These are phyloP conservation scores for Pectinophora gossypiella DNA, from an alignment of 1,140 invertebrate species.

Conservation along the genomic window DNA sequence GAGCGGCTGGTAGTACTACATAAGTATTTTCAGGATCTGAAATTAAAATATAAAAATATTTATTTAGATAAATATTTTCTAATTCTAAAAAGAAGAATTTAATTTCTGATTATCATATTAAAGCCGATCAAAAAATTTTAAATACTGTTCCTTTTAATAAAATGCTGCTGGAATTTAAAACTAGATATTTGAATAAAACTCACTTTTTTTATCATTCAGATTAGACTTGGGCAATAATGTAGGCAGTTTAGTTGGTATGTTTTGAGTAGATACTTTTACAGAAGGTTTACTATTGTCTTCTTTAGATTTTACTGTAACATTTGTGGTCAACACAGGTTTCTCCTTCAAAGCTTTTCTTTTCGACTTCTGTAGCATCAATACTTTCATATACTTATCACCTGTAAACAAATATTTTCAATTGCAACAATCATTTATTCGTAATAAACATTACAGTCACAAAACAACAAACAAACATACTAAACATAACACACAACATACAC, in stretches of 20 bases:
- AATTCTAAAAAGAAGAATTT: too few relatives aligned
- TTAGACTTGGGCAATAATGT: conserved; percentile 44
- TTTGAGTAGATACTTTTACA: conserved; percentile 11
- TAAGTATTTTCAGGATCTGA: conserved; percentile 58
- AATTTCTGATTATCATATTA: too few relatives aligned
- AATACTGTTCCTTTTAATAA: too few relatives aligned
- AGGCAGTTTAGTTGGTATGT: conserved; percentile 37
- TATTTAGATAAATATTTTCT: conserved; percentile 4
- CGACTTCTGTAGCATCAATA: conserved; percentile 46
- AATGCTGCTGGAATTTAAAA: too few relatives aligned
- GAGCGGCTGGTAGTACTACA: conserved; percentile 57
- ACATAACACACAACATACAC: too few relatives aligned
- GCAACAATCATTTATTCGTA: too few relatives aligned
- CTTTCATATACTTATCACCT: conserved; percentile 48
- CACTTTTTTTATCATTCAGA: conserved; percentile 46
- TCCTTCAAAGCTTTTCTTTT: conserved; percentile 37
- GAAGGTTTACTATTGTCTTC: conserved; percentile 12
- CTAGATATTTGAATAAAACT: too few relatives aligned
- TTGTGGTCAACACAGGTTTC: conserved; percentile 14
- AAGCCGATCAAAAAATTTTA: too few relatives aligned
- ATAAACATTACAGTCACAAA: too few relatives aligned
- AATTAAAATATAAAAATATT: conserved; percentile 26
- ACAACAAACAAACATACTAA: too few relatives aligned
- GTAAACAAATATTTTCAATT: conserved; percentile 16
- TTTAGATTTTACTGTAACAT: conserved; percentile 20